Percentiles rank a stretch among this genome's conserved stretches.
phyloP scores from a whole-genome alignment of 1,140 invertebrate genomes.

The Neodiprion pinetum region DNA sequence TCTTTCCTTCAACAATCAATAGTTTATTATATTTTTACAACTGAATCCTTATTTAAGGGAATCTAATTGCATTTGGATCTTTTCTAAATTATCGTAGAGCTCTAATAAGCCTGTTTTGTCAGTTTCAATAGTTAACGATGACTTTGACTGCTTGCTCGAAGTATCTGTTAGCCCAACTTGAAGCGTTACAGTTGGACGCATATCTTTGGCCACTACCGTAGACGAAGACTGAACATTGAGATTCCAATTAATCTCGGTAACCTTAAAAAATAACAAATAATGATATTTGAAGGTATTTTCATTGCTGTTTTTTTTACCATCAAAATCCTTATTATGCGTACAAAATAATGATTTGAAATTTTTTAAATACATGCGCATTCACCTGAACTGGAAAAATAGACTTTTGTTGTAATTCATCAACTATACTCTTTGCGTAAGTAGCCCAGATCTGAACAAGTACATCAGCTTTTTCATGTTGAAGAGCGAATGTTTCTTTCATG shows the following conservation, averaged over 20 bases:
- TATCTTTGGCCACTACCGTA: slow-evolving; percentile 43
- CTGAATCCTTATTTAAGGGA: slow-evolving; percentile 43
- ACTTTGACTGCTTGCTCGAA: slow-evolving; percentile 17
- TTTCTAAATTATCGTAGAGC: slow-evolving; percentile 48
- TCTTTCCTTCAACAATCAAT: neutral
- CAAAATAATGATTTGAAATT: neutral
- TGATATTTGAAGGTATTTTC: neutral
- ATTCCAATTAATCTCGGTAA: slow-evolving; percentile 50
- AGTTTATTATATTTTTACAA: neutral
- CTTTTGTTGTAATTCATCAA: slow-evolving; percentile 42
- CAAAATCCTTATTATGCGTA: too few species aligned
- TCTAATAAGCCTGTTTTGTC: slow-evolving; percentile 45
- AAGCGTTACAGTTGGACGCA: slow-evolving; percentile 42
- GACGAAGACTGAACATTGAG: slow-evolving; percentile 52
- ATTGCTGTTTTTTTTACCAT: too few species aligned
- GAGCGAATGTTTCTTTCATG: slow-evolving; percentile 44
- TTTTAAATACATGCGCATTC: slow-evolving; percentile 4
- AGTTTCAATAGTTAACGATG: slow-evolving; percentile 50
- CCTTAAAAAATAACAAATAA: slow-evolving; percentile 29
- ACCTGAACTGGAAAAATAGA: slow-evolving; percentile 53
- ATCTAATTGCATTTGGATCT: slow-evolving; percentile 54
- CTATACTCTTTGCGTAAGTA: slow-evolving; percentile 46
- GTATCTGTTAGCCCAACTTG: slow-evolving; percentile 43
- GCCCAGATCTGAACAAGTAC: slow-evolving; percentile 49
- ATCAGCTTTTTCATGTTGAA: slow-evolving; percentile 44